Evolutionary conservation across 2,797 vertebrate genomes (phyloP).

Genomic region (Cossypha polioptera): DNA sequence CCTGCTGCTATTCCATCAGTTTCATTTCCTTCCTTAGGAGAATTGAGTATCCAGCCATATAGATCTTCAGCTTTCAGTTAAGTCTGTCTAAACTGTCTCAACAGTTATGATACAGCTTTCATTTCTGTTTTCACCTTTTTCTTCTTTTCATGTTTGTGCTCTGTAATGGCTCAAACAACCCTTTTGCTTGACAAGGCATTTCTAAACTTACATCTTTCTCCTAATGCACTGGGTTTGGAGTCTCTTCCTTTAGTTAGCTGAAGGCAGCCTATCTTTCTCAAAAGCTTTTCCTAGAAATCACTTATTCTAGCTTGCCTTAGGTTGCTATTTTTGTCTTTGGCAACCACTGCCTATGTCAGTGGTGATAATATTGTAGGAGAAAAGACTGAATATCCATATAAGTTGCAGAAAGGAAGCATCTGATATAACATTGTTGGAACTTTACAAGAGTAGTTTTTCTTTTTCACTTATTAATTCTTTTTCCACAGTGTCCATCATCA

Average conservation of each 20-base stretch:
- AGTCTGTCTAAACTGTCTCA: not conserved
- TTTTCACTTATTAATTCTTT: not conserved
- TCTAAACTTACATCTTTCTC: not conserved
- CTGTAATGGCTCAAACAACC: not conserved
- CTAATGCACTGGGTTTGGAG: not conserved
- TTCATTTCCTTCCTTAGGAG: not conserved
- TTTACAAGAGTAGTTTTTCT: not conserved
- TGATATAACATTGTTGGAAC: not conserved
- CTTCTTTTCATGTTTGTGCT: not conserved
- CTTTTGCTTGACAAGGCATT: not conserved
- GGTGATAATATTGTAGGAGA: not conserved
- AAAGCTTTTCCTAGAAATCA: not conserved
- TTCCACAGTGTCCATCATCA: conserved; percentile 2
- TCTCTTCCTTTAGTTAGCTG: not conserved
- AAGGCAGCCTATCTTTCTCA: not conserved
- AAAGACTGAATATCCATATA: not conserved
- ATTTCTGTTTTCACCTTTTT: not conserved
- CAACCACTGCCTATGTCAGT: not conserved
- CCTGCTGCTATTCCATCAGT: not conserved
- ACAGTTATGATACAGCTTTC: not conserved
- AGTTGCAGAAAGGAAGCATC: not conserved
- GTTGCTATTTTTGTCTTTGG: not conserved
- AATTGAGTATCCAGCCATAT: not conserved
- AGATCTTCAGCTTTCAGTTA: not conserved
- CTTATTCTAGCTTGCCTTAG: not conserved